Percentiles rank a stretch among this genome's conserved stretches.
Conservation (phyloP, 2,797 vertebrate species). For the Phalanger gymnotis region DNA sequence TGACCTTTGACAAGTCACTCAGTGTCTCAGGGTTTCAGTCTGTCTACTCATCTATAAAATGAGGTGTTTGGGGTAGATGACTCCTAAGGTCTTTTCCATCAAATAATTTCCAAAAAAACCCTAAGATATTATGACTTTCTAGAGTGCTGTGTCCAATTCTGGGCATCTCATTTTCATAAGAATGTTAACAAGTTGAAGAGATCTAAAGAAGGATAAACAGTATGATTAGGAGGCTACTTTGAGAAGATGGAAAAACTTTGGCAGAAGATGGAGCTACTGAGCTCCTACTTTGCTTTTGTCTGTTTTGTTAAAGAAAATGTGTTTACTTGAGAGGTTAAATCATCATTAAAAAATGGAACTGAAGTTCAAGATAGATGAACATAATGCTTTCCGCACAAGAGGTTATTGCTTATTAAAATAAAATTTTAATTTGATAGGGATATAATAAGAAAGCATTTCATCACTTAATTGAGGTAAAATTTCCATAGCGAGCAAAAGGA, state of each 20-base stretch:
- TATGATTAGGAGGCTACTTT: neutral
- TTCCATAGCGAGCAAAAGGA: neutral
- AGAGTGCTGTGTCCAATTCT: too few species aligned
- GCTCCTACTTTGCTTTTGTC: neutral
- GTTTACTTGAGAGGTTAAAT: constrained; percentile 15
- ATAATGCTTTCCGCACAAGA: too few species aligned
- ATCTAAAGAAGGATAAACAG: neutral
- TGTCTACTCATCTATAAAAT: neutral
- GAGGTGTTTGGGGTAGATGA: neutral
- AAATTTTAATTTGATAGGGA: too few species aligned
- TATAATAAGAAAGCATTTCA: neutral
- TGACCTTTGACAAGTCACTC: constrained; percentile 31
- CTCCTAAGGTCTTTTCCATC: constrained; percentile 28
- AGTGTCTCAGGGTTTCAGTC: neutral
- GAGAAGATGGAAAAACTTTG: neutral
- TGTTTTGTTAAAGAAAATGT: neutral
- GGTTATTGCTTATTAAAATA: too few species aligned
- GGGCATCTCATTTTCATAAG: neutral
- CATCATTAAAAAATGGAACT: neutral
- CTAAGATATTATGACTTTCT: too few species aligned
- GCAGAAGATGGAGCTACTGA: neutral
- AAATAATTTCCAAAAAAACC: too few species aligned
- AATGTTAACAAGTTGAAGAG: neutral
- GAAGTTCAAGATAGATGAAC: too few species aligned
- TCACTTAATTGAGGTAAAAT: constrained; percentile 12